A percentile compares a stretch with the other conserved stretches of the same genome.
Conservation (phyloP, 2,888 invertebrate species). For the Leptinotarsa peninsularis region DNA sequence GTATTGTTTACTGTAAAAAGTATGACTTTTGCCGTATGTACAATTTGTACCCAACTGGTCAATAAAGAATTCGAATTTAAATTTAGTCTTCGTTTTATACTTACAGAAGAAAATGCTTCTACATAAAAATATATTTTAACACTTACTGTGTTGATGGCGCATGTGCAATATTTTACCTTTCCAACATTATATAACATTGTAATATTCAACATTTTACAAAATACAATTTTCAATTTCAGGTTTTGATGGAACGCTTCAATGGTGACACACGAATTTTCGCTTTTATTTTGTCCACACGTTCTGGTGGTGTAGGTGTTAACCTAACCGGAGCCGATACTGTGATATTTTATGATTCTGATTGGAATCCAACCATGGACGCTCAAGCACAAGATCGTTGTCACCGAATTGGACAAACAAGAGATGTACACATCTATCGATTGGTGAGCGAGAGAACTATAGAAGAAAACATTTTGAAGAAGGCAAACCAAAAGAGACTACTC, state of each 20-base stretch:
- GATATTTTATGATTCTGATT: constrained; percentile 99
- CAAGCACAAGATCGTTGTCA: constrained; percentile 97
- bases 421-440: constrained; percentile 98
- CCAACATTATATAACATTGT: no score
- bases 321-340: constrained; percentile 99
- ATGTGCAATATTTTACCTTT: no score
- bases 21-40: no score
- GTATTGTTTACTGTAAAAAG: no score
- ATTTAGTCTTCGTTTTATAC: no score
- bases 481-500: constrained; percentile 95
- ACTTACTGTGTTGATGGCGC: no score
- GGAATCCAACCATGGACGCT: constrained; percentile 99
- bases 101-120: no score
- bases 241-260: constrained; percentile 97
- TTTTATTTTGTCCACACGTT: constrained; percentile 97
- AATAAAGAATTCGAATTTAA: no score
- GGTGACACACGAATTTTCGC: constrained; percentile 94
- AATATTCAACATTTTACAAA: constrained; percentile 13
- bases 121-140: no score
- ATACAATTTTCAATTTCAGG: constrained; percentile 61
- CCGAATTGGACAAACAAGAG: constrained; percentile 98
- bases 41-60: no score
- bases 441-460: constrained; percentile 98
- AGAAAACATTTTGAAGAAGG: constrained; percentile 99
- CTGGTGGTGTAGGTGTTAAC: constrained; percentile 98